Percentiles rank a stretch among this genome's conserved stretches.
phyloP scores from a whole-genome alignment of 2,113 vertebrate species.

The Neopipo cinnamomea region DNA sequence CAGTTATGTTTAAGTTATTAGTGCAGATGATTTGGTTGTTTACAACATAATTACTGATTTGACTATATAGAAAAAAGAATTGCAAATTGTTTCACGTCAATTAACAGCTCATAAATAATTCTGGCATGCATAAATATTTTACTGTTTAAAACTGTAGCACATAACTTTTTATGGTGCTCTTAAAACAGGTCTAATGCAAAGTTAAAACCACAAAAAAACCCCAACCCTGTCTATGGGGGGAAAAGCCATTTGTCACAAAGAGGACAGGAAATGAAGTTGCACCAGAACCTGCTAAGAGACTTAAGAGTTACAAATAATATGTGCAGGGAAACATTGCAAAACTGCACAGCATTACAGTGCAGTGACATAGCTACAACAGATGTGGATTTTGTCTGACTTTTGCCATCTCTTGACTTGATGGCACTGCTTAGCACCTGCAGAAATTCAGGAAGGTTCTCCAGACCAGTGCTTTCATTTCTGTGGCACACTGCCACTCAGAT shows the following conservation, averaged over 20 bases:
- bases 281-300: neutral
- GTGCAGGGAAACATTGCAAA: neutral
- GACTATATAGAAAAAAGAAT: neutral
- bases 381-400: neutral
- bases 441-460: neutral
- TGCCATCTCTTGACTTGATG: neutral
- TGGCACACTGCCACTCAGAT: fast-evolving
- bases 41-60: slow-evolving; percentile 23
- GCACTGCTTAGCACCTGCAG: neutral
- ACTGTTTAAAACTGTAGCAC: neutral
- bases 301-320: neutral
- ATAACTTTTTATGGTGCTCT: slow-evolving; percentile 37
- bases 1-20: slow-evolving; percentile 12
- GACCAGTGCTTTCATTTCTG: neutral
- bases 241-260: neutral
- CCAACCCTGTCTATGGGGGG: neutral
- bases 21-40: slow-evolving; percentile 22
- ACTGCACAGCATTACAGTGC: neutral
- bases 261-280: neutral
- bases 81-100: neutral
- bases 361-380: neutral
- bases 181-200: slow-evolving; percentile 23
- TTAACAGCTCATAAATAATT: slow-evolving; percentile 40
- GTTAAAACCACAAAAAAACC: neutral
- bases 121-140: slow-evolving; percentile 1